Evolutionary conservation across 2,888 invertebrate genomes (phyloP), one percentile per base, ranked within the genome.

Genomic region (Therioaphis trifolii): DNA sequence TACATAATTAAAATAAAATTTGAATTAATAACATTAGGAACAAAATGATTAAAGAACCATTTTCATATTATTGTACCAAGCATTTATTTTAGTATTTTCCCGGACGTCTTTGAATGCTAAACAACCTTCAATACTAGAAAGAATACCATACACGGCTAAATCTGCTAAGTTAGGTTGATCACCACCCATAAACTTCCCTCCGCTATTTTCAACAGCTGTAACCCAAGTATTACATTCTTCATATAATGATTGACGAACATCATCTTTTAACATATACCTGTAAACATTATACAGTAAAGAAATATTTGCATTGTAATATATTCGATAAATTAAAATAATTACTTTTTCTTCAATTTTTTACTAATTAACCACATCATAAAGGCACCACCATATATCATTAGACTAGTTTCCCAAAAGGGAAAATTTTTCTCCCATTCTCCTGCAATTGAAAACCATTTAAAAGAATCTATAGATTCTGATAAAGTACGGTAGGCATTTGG

Each of bases 401-500:
- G 88, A 71, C 91, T 89, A 85, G 95, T 92, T 89, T 98, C 97
- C 94, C 95, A 95, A 0, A 91, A 88, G 0, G 96, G 94, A 88
- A 99, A 99, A 86, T 94, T 92, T 84, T 94, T 91, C 84, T 94
- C 93, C 99, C 99, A 99, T 85, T 95, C 94, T 0, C 98, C 99
- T 14, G 94, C 94, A 86, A 95, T 91, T 5, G 97, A 95, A 89
- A 99, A 99, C 94, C 97, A 97, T 86, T 93, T 92, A 89, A 99
- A 99, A 0, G 99, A 95, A 88, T 96, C 94, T 29, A 96, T 89
- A 0, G 99, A 92, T 90, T 99, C 99, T 0, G 90, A 89, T 0
- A 92, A 89, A 0, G 95, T 95, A 84, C 98, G 92, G 88, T 99
- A 99, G 46, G 98, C 97, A 89, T 99, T 99, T 0, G 99, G 99